A percentile compares a stretch with the other conserved stretches of the same genome.
phyloP scores from a whole-genome alignment of 1,140 invertebrate species.

The Ruditapes philippinarum region DNA sequence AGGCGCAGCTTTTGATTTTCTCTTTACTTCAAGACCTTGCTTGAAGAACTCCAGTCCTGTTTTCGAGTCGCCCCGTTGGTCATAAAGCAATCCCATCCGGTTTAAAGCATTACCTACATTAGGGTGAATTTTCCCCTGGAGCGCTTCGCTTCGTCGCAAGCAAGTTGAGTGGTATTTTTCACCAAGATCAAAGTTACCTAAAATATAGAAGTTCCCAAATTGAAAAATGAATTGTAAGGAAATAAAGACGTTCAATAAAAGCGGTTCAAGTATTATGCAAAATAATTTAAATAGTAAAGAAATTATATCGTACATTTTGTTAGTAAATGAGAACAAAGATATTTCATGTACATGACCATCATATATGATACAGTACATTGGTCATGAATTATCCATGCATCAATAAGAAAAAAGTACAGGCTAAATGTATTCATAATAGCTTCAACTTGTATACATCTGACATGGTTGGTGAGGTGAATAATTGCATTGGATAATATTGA shows the following conservation, averaged over 20 bases:
- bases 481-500: too few species aligned
- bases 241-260: too few species aligned
- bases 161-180: conserved; percentile 29
- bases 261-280: not conserved
- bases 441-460: too few species aligned
- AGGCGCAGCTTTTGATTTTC: not conserved
- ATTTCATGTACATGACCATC: too few species aligned
- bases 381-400: too few species aligned
- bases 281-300: not conserved
- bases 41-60: not conserved
- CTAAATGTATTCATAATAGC: too few species aligned
- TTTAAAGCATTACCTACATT: not conserved
- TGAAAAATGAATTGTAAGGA: not conserved
- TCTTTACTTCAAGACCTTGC: conserved; percentile 19
- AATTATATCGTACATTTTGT: too few species aligned
- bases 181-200: conserved; percentile 35
- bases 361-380: too few species aligned
- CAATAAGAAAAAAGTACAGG: too few species aligned
- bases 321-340: too few species aligned
- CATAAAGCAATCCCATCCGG: conserved; percentile 26
- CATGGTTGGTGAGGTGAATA: too few species aligned
- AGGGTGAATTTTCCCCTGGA: not conserved
- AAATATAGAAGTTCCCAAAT: not conserved
- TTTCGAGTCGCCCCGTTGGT: conserved; percentile 23
- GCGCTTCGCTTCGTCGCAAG: not conserved